phyloP scores from a whole-genome alignment of 2,113 vertebrate species.

The Romanogobio albipinnatus region DNA sequence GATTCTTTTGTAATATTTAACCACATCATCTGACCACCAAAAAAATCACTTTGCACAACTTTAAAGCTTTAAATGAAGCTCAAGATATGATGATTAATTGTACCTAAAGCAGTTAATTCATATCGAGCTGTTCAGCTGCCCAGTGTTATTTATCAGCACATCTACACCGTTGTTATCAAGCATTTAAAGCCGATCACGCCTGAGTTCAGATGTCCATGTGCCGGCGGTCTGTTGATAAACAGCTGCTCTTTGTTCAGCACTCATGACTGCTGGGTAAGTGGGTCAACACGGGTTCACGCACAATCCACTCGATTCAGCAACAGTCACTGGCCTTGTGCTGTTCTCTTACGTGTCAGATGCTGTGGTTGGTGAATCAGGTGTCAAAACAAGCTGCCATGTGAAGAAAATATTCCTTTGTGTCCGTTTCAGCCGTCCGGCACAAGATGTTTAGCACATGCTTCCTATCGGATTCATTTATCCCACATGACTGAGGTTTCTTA shows the following conservation, averaged over 20 bases:
- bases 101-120: not conserved
- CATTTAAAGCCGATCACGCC: not conserved
- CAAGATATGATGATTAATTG: not conserved
- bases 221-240: slow-evolving; percentile 63
- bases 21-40: not conserved
- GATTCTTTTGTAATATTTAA: not conserved
- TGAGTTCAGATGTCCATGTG: slow-evolving; percentile 40
- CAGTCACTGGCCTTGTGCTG: not conserved
- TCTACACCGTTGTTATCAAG: not conserved
- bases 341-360: not conserved
- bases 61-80: not conserved
- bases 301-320: slow-evolving; percentile 9
- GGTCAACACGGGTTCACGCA: slow-evolving; percentile 64
- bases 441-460: not conserved
- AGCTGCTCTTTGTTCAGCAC: slow-evolving; percentile 71
- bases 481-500: not conserved
- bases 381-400: not conserved
- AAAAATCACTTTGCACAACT: not conserved
- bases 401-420: not conserved
- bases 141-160: not conserved
- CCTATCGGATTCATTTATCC: not conserved
- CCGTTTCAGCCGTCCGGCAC: no score
- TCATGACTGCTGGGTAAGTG: slow-evolving; percentile 69
- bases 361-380: not conserved
- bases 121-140: not conserved